Conservation (phyloP, 2,888 invertebrate species). For the Eupithecia inturbata region DNA sequence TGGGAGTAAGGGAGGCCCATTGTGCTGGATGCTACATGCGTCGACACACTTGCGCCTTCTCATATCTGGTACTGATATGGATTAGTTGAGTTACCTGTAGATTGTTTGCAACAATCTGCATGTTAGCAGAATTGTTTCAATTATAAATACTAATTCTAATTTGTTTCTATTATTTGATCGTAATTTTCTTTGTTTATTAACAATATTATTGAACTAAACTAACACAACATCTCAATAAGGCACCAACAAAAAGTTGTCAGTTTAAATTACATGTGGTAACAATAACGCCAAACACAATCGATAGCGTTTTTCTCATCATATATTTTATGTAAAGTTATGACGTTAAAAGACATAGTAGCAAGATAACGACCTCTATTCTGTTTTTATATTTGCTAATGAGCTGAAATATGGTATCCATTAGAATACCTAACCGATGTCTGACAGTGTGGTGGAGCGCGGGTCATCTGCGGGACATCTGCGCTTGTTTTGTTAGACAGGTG, state of each 20-base stretch:
- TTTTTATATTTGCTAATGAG: conserved; percentile 51
- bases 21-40: no score
- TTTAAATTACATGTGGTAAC: conserved; percentile 22
- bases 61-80: no score
- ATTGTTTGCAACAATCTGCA: no score
- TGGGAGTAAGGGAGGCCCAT: no score
- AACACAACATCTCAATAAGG: not conserved
- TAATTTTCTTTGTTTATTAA: not conserved
- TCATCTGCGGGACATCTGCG: conserved; percentile 66
- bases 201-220: no score
- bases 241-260: conserved; percentile 18
- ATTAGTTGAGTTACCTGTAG: no score
- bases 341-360: conserved; percentile 40
- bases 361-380: conserved; percentile 51
- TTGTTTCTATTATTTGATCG: no score
- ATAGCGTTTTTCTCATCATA: conserved; percentile 32
- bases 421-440: conserved; percentile 51
- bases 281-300: conserved; percentile 20
- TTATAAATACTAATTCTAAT: no score
- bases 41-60: no score
- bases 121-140: no score
- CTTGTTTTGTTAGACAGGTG: conserved; percentile 75
- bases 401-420: conserved; percentile 47
- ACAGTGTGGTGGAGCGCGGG: conserved; percentile 50
- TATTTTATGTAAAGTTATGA: conserved; percentile 40